These are phyloP conservation scores for Thaumatotibia leucotreta DNA, from an alignment of 1,140 invertebrate genomes.

Conservation along the genomic window DNA sequence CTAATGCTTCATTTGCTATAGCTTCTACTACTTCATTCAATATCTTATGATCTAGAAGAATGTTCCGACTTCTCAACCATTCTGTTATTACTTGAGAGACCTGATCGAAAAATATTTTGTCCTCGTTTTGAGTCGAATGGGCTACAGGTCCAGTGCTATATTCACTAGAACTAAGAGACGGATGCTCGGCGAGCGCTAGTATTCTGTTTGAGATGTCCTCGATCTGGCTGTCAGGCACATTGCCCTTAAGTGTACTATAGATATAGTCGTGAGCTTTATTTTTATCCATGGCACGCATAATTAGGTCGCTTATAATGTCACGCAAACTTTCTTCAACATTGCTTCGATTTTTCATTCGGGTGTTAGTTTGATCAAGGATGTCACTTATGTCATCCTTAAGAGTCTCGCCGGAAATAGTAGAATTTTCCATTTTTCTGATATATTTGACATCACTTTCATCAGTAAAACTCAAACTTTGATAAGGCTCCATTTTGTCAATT, in stretches of 20 bases:
- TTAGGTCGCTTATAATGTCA: neutral
- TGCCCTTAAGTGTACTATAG: neutral
- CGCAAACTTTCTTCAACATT: neutral
- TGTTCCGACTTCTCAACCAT: neutral
- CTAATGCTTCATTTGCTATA: neutral
- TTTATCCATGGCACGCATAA: neutral
- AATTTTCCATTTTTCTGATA: no score
- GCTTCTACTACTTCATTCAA: neutral
- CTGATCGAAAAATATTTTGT: neutral
- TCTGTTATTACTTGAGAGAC: neutral
- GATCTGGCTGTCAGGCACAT: neutral
- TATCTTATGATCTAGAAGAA: neutral
- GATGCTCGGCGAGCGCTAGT: neutral
- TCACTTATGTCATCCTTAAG: neutral
- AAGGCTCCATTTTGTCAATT: neutral
- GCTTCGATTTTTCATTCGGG: neutral
- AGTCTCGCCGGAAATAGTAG: neutral
- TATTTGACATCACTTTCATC: no score
- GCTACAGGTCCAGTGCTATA: neutral
- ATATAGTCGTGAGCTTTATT: neutral
- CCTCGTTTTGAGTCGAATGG: neutral
- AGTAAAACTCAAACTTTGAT: neutral
- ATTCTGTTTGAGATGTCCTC: neutral
- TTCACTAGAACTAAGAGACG: neutral
- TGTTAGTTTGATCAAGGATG: neutral